Conservation (phyloP, 2,797 vertebrate genomes). For the Monodelphis domestica region DNA sequence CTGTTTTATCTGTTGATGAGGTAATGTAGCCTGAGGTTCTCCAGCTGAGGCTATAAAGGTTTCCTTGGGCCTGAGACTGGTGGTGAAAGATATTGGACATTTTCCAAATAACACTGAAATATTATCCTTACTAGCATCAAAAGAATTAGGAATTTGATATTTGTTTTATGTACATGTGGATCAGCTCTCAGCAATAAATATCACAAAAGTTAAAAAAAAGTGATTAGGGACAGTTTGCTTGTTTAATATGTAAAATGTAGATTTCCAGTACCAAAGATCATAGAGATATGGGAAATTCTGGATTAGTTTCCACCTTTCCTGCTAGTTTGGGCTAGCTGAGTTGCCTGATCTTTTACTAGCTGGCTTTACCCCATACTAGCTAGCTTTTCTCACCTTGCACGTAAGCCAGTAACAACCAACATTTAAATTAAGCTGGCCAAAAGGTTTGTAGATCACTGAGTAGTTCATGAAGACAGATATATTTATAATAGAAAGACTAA, state of each 20-base stretch:
- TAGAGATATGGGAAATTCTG: not conserved
- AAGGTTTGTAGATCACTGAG: not conserved
- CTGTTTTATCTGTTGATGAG: rapidly evolving
- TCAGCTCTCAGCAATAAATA: not conserved
- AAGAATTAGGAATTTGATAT: not conserved
- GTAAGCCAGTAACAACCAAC: not conserved
- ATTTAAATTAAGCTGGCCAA: not conserved
- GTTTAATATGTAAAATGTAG: not conserved
- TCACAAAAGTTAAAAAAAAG: not conserved
- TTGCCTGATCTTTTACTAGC: not conserved
- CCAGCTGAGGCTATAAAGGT: not conserved
- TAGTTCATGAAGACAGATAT: not conserved
- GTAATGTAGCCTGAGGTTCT: not conserved
- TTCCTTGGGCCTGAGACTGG: not conserved
- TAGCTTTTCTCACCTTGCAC: not conserved
- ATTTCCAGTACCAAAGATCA: not conserved
- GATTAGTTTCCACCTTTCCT: not conserved
- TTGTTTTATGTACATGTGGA: not conserved
- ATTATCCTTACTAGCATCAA: not conserved
- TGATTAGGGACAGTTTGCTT: not conserved
- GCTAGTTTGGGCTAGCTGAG: not conserved
- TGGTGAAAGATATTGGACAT: not conserved
- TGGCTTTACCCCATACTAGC: not conserved
- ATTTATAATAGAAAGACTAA: not conserved
- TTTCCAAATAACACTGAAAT: not conserved